These are phyloP conservation scores for Danaus chrysippus DNA, from an alignment of 2,888 invertebrate genomes.

Conservation along the genomic window DNA sequence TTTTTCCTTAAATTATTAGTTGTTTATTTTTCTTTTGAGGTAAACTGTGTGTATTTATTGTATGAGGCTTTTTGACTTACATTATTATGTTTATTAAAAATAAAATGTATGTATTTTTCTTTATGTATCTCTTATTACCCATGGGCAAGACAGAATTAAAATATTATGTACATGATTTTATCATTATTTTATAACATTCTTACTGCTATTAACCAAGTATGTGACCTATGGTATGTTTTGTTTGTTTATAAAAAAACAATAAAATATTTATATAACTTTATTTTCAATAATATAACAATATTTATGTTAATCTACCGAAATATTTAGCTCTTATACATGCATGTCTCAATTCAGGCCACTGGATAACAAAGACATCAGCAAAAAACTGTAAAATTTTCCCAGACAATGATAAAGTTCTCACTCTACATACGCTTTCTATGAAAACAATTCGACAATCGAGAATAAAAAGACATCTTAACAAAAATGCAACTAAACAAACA, in stretches of 20 bases:
- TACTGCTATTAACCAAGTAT: too few species aligned
- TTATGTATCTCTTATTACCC: conserved; percentile 4
- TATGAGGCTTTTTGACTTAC: conserved; percentile 32
- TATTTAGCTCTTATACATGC: conserved; percentile 85
- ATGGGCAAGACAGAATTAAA: neutral
- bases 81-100: conserved; percentile 19
- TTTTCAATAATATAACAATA: conserved; percentile 11
- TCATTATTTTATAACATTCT: too few species aligned
- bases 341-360: conserved; percentile 90
- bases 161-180: too few species aligned
- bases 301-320: conserved; percentile 85
- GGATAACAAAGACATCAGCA: conserved; percentile 93
- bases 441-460: conserved; percentile 88
- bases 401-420: conserved; percentile 91
- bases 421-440: conserved; percentile 97
- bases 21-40: conserved; percentile 39
- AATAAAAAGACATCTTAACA: conserved; percentile 85
- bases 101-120: conserved; percentile 8
- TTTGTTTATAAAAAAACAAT: too few species aligned
- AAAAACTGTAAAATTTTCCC: conserved; percentile 91
- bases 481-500: conserved; percentile 87
- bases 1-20: conserved; percentile 12
- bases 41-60: conserved; percentile 35
- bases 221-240: too few species aligned
- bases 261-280: conserved; percentile 2